Conservation (phyloP, 2,797 vertebrate species). For the Austrolebias charrua region DNA sequence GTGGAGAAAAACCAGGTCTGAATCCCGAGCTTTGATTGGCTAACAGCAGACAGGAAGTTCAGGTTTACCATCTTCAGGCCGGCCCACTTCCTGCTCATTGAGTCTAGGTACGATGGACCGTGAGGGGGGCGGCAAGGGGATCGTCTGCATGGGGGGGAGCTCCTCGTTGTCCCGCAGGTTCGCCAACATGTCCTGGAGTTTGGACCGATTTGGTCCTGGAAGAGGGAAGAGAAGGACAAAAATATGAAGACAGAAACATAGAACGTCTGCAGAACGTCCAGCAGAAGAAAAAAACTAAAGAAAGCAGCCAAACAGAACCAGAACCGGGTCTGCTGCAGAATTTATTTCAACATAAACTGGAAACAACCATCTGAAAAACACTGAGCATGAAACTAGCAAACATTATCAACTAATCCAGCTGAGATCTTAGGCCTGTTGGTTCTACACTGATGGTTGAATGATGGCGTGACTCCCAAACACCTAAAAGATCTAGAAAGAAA, state of each 20-base stretch:
- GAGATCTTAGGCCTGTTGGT: too few relatives aligned
- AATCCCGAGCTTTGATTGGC: neutral
- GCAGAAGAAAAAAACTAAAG: neutral
- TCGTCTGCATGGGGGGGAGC: constrained; percentile 85
- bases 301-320: neutral
- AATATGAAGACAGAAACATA: neutral
- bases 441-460: too few relatives aligned
- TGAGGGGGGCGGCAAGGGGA: constrained; percentile 79
- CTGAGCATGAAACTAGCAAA: too few relatives aligned
- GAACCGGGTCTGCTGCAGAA: too few relatives aligned
- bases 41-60: neutral
- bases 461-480: too few relatives aligned
- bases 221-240: constrained; percentile 9
- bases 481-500: too few relatives aligned
- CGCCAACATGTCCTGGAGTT: constrained; percentile 97
- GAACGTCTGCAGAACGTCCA: neutral
- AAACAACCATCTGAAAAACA: too few relatives aligned
- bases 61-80: constrained; percentile 86
- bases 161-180: constrained; percentile 95
- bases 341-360: too few relatives aligned
- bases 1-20: constrained; percentile 32
- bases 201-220: constrained; percentile 94
- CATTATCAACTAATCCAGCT: too few relatives aligned
- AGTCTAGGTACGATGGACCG: constrained; percentile 84
- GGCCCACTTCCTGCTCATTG: constrained; percentile 85